A percentile compares a stretch with the other conserved stretches of the same genome.
phyloP scores from a whole-genome alignment of 2,888 invertebrate genomes.

The Lasioglossum calceatum region DNA sequence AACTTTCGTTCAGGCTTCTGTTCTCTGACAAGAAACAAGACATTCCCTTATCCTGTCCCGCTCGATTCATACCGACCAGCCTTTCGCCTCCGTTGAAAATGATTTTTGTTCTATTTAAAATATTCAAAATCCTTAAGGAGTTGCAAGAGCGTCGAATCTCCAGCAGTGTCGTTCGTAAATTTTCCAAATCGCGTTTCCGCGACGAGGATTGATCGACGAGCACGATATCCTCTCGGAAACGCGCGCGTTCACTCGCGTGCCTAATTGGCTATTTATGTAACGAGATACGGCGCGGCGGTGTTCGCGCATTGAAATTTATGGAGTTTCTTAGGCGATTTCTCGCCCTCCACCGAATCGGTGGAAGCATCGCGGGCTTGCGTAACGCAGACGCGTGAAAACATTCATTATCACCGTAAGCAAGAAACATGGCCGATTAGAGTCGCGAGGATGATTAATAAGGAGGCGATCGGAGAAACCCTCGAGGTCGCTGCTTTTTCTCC shows the following conservation, averaged over 20 bases:
- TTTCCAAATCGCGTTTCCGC: constrained; percentile 2
- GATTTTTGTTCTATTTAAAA: no score
- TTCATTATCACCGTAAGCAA: constrained; percentile 40
- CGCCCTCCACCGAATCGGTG: constrained; percentile 21
- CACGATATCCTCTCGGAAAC: background rate
- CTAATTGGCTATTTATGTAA: constrained; percentile 47
- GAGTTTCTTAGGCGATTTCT: constrained; percentile 30
- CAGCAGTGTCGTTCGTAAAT: background rate
- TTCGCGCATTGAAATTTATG: constrained; percentile 21
- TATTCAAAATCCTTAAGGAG: background rate
- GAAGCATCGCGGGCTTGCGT: constrained; percentile 34
- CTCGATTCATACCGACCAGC: background rate
- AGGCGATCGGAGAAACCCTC: background rate
- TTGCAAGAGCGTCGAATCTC: background rate
- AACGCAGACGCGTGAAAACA: constrained; percentile 51
- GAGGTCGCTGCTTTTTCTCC: background rate
- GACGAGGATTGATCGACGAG: background rate
- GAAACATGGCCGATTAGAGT: constrained; percentile 44
- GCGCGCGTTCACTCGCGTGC: background rate
- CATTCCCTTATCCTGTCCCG: background rate
- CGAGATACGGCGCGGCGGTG: background rate
- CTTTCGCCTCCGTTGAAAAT: no score
- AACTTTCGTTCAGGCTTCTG: constrained; percentile 29
- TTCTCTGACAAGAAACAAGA: background rate
- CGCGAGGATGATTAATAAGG: constrained; percentile 24